Conservation (phyloP, 2,113 vertebrate species). For the Emydocephalus ijimae region DNA sequence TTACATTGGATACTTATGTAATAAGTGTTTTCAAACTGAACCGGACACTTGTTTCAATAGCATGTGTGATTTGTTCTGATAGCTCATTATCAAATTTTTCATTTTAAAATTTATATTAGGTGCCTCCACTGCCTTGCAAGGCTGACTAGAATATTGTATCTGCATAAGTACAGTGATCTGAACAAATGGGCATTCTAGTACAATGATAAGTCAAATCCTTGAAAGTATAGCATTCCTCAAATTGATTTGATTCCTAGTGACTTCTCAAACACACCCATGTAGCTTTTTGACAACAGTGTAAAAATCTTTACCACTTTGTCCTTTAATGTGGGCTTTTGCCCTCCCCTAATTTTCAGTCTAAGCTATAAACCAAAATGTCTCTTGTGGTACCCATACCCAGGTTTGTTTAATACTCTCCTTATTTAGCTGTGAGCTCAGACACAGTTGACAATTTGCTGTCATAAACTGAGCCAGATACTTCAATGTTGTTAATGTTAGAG, state of each 20-base stretch:
- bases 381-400: no score
- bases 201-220: background rate
- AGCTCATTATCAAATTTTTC: slow-evolving; percentile 7
- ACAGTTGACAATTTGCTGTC: background rate
- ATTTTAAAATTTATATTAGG: background rate
- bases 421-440: no score
- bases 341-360: no score
- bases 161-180: background rate
- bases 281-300: background rate
- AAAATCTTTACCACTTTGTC: background rate
- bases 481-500: no score
- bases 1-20: slow-evolving; percentile 63
- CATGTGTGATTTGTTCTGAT: slow-evolving; percentile 61
- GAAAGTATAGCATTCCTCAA: background rate
- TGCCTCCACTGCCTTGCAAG: background rate
- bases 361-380: no score
- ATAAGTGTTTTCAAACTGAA: slow-evolving; percentile 70
- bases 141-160: background rate
- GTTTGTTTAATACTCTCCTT: no score
- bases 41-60: slow-evolving; percentile 64
- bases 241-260: background rate
- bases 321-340: background rate
- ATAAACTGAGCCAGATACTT: background rate
- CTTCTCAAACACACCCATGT: background rate
- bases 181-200: background rate